Conservation (phyloP, 2,888 invertebrate species). For the Atherix ibis region DNA sequence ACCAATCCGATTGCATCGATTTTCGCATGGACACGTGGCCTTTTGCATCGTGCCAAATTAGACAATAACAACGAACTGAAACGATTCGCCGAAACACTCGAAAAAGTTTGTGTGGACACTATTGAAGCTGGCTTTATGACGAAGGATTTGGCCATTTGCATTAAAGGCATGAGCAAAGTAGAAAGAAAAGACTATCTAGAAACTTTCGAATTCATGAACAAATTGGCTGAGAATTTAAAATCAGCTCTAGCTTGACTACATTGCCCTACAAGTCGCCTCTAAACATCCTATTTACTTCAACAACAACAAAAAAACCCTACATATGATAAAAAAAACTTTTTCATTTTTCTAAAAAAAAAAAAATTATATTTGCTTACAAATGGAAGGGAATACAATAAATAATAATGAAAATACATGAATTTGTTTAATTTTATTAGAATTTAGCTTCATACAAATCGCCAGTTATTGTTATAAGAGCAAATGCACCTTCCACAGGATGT, state of each 20-base stretch:
- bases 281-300: too few relatives aligned
- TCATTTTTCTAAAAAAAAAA: too few relatives aligned
- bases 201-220: constrained; percentile 94
- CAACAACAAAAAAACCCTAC: too few relatives aligned
- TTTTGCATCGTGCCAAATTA: constrained; percentile 84
- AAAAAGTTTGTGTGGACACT: constrained; percentile 82
- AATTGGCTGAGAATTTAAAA: constrained; percentile 75
- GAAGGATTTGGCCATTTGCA: constrained; percentile 95
- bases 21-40: constrained; percentile 94
- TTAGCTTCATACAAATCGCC: constrained; percentile 28
- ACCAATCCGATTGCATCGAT: constrained; percentile 99
- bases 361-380: background rate
- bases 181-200: constrained; percentile 73
- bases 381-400: background rate
- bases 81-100: constrained; percentile 72
- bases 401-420: background rate
- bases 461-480: constrained; percentile 38
- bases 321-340: too few relatives aligned
- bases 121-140: constrained; percentile 94
- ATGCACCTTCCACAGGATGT: constrained; percentile 37
- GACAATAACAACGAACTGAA: constrained; percentile 66
- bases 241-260: constrained; percentile 13
- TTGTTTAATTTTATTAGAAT: constrained; percentile 1
- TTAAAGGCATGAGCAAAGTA: constrained; percentile 74
- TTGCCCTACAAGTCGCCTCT: background rate